Evolutionary conservation across 2,113 vertebrate species (phyloP).

Genomic region (Tachuris rubrigastra): DNA sequence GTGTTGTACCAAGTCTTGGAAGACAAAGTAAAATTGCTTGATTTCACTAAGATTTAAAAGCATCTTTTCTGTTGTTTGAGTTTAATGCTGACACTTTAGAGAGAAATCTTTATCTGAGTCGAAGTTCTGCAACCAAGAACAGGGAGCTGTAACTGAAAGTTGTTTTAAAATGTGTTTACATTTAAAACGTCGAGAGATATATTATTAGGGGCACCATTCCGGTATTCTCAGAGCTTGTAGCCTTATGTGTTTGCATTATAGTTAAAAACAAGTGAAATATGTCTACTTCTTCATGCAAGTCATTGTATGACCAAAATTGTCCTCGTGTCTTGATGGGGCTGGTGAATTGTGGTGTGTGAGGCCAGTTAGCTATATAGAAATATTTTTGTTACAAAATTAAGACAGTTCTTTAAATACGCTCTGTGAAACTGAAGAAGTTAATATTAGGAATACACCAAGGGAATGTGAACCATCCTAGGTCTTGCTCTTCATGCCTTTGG

Average conservation of each 20-base stretch:
- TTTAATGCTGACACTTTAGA: not conserved
- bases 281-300: not conserved
- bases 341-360: not conserved
- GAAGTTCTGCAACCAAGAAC: not conserved
- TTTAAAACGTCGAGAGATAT: not conserved
- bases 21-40: slow-evolving; percentile 34
- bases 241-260: not conserved
- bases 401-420: not conserved
- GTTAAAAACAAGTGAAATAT: not conserved
- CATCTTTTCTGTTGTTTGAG: slow-evolving; percentile 5
- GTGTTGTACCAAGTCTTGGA: slow-evolving; percentile 20
- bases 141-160: not conserved
- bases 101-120: not conserved
- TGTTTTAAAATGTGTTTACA: not conserved
- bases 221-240: not conserved
- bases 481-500: not conserved
- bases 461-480: not conserved
- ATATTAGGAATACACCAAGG: not conserved
- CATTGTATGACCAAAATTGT: not conserved
- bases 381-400: not conserved
- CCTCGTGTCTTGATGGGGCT: not conserved
- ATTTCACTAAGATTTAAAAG: slow-evolving; percentile 14
- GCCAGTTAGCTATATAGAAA: not conserved
- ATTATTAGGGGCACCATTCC: not conserved
- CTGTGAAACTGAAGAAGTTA: not conserved